Base-by-base conservation (phyloP, 2,888 invertebrate genomes). In the Macropis europaea region DNA sequence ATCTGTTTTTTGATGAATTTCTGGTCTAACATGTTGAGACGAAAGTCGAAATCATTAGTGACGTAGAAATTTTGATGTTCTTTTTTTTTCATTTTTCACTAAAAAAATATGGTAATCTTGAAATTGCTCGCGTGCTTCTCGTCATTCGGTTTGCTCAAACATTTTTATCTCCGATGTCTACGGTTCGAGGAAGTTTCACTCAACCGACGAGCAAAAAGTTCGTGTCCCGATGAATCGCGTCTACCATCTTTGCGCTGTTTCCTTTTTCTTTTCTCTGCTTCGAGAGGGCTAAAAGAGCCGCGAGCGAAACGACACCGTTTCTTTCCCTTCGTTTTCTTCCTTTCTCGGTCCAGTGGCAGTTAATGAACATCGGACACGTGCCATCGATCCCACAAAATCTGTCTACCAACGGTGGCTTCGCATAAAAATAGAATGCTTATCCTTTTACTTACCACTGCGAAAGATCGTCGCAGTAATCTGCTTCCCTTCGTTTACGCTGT, bases 251-350 rank as follows among this genome's bases (percentile, higher is more conserved):
- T 34, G 36, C 40, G 40, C 26, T 64, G 53, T 50, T 52, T 66
- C 43, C 13, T 9, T 28, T 47, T 11, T 30, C 26, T 32, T 24
- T 45, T 40, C 22, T 36, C 36, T 13, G n/a, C 30, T 5, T 30
- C 13, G 24, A 3, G 38, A 7, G 1, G 15, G 85, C 84, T 86
- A 87, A 82, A 79, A 80, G 81, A 83, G 84, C 84, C 85, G 86
- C 83, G 83, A 77, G 82, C 84, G 82, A 82, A 84, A 85, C 85
- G 85, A 85, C 87, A 85, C 84, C 84, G 82, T 83, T 78, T 80
- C 70, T 52, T 32, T 45, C 26, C 47, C 7, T 63, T 42, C 17
- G 24, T 45, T 48, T 34, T 50, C 28, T 60, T 59, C 34, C 19
- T 32, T 62, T 30, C 66, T 30, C 57, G 62, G 52, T 60, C 54